phyloP scores from a whole-genome alignment of 2,888 invertebrate genomes.

The Oxyscelio sp. region DNA sequence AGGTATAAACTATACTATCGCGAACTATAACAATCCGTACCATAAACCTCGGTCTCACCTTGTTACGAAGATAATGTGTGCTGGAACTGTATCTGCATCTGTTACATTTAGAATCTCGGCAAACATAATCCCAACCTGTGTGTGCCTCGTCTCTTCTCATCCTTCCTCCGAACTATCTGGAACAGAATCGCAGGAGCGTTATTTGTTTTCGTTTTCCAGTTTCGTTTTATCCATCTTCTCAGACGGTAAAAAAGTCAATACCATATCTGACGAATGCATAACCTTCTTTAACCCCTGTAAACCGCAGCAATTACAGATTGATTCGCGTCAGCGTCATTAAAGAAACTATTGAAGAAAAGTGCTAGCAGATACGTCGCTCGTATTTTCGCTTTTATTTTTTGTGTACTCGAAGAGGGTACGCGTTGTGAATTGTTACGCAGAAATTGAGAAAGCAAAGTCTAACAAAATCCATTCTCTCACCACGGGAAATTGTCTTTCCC shows the following conservation, averaged over 20 bases:
- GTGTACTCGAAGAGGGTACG: slow-evolving; percentile 16
- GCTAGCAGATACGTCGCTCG: neutral
- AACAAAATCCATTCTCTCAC: slow-evolving; percentile 71
- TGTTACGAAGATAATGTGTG: slow-evolving; percentile 74
- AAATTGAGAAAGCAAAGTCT: slow-evolving; percentile 69
- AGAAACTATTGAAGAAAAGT: neutral
- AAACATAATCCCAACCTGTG: slow-evolving; percentile 53
- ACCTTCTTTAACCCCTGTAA: neutral
- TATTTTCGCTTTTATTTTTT: slow-evolving; percentile 27
- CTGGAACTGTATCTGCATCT: slow-evolving; percentile 71
- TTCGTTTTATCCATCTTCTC: neutral
- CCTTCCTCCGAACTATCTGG: slow-evolving; percentile 20
- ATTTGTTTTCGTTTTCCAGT: slow-evolving; percentile 18
- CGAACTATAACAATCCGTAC: slow-evolving; percentile 82
- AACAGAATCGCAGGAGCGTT: slow-evolving; percentile 25
- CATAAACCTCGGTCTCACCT: slow-evolving; percentile 76
- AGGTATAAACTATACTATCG: slow-evolving; percentile 83
- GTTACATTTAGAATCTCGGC: slow-evolving; percentile 66
- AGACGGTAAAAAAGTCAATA: neutral
- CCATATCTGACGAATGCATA: neutral
- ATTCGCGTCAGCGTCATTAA: slow-evolving; percentile 23
- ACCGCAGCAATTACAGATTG: no score
- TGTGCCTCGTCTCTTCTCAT: slow-evolving; percentile 40
- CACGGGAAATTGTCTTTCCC: slow-evolving; percentile 74
- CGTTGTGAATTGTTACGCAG: slow-evolving; percentile 62